phyloP scores from a whole-genome alignment of 1,140 invertebrate genomes.

The Brachionus rotundiformis region DNA sequence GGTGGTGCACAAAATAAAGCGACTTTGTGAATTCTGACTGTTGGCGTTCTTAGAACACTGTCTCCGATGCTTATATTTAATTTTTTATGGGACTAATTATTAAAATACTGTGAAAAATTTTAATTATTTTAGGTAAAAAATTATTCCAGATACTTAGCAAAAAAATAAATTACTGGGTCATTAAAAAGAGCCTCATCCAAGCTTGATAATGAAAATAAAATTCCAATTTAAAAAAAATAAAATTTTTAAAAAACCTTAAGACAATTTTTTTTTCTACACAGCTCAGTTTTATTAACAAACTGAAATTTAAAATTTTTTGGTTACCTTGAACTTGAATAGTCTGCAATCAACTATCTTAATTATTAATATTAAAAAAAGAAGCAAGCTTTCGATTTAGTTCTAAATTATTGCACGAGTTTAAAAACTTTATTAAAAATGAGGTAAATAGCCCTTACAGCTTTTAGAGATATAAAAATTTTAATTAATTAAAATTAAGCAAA shows the following conservation, averaged over 20 bases:
- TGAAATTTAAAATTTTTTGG: not conserved
- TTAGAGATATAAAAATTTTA: not conserved
- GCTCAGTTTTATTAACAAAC: not conserved
- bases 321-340: not conserved
- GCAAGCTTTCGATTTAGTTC: constrained; percentile 15
- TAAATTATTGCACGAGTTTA: constrained; percentile 12
- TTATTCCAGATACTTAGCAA: too few species aligned
- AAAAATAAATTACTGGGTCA: too few species aligned
- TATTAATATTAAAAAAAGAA: not conserved
- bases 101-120: too few species aligned
- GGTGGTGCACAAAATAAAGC: too few species aligned
- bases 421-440: constrained; percentile 24
- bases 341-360: not conserved
- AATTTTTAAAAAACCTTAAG: not conserved
- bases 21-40: too few species aligned
- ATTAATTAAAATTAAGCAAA: constrained; percentile 16
- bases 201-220: too few species aligned
- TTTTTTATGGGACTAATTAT: too few species aligned
- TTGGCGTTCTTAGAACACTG: too few species aligned
- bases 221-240: too few species aligned
- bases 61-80: too few species aligned
- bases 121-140: too few species aligned
- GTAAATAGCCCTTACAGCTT: not conserved
- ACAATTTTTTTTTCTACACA: not conserved
- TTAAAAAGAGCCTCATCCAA: too few species aligned